Evolutionary conservation across 64 coral and sea anemone species (phyloP).

Genomic region (Montipora cactus): DNA sequence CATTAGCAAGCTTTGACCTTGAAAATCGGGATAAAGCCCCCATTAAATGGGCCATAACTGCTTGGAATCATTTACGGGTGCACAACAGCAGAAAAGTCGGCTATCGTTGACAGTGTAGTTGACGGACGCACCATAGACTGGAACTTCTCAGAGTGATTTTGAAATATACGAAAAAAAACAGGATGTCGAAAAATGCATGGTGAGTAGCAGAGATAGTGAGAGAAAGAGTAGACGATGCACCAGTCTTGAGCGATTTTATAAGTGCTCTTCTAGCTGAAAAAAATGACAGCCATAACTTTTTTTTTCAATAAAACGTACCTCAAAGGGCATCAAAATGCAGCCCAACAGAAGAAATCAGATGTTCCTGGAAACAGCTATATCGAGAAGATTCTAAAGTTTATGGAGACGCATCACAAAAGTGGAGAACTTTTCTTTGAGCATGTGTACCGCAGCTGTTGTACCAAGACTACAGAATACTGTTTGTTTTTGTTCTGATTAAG

Average conservation of each 20-base stretch:
- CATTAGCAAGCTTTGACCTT: slow-evolving; percentile 68
- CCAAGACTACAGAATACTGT: slow-evolving; percentile 18
- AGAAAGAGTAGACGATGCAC: slow-evolving; percentile 46
- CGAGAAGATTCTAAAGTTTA: slow-evolving; percentile 50
- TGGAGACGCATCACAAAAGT: slow-evolving; percentile 10
- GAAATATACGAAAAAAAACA: slow-evolving; percentile 40
- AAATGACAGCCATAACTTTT: background rate
- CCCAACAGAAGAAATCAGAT: slow-evolving; percentile 42
- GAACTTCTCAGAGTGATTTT: slow-evolving; percentile 55
- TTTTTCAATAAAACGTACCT: slow-evolving; percentile 35
- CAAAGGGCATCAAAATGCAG: background rate
- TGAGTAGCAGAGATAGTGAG: slow-evolving; percentile 11
- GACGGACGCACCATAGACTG: slow-evolving; percentile 67
- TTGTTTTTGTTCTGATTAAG: slow-evolving; percentile 18
- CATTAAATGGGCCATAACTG: slow-evolving; percentile 58
- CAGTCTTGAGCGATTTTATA: slow-evolving; percentile 37
- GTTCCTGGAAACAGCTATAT: slow-evolving; percentile 44
- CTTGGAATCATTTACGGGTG: slow-evolving; percentile 46
- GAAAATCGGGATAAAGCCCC: slow-evolving; percentile 12
- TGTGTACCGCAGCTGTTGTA: slow-evolving; percentile 14
- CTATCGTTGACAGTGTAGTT: slow-evolving; percentile 63
- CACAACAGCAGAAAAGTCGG: slow-evolving; percentile 54
- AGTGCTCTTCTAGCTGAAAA: slow-evolving; percentile 2
- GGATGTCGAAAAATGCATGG: slow-evolving; percentile 46
- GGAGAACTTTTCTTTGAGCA: slow-evolving; percentile 52